These are phyloP conservation scores for Microtus montanus DNA, from an alignment of 2,113 vertebrate genomes.

Conservation along the genomic window DNA sequence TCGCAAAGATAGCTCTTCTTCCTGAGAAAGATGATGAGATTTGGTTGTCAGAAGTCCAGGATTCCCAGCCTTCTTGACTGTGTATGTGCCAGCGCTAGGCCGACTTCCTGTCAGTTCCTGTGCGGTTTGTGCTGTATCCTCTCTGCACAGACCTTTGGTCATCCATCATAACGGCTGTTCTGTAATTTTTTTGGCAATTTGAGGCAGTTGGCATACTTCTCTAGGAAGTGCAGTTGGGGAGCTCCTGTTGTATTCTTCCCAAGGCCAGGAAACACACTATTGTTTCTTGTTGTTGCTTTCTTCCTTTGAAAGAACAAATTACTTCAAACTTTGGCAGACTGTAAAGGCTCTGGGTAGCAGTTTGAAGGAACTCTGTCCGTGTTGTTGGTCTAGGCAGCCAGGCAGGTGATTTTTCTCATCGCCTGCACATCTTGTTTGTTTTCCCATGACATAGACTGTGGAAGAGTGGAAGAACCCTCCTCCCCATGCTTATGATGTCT, in stretches of 20 bases:
- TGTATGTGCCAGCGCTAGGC: conserved; percentile 62
- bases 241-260: conserved; percentile 61
- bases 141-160: conserved; percentile 78
- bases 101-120: conserved; percentile 80
- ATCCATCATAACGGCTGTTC: conserved; percentile 79
- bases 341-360: conserved; percentile 6
- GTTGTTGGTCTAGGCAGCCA: conserved; percentile 38
- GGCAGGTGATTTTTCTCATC: conserved; percentile 9
- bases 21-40: conserved; percentile 80
- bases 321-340: conserved; percentile 14
- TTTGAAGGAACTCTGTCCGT: conserved; percentile 38
- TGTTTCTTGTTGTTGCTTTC: conserved; percentile 61
- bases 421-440: conserved; percentile 14
- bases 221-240: conserved; percentile 77
- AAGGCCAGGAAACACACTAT: conserved; percentile 68
- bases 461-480: too few species aligned
- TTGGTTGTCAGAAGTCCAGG: conserved; percentile 68
- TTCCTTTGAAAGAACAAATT: conserved; percentile 68
- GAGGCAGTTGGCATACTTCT: conserved; percentile 75
- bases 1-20: conserved; percentile 64
- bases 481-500: neutral
- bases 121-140: conserved; percentile 84
- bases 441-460: neutral
- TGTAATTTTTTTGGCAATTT: conserved; percentile 57
- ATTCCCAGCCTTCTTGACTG: conserved; percentile 67